Evolutionary conservation across 2,113 vertebrate species (phyloP), one percentile per base, ranked within the genome.

Genomic region (Azemiops feae): DNA sequence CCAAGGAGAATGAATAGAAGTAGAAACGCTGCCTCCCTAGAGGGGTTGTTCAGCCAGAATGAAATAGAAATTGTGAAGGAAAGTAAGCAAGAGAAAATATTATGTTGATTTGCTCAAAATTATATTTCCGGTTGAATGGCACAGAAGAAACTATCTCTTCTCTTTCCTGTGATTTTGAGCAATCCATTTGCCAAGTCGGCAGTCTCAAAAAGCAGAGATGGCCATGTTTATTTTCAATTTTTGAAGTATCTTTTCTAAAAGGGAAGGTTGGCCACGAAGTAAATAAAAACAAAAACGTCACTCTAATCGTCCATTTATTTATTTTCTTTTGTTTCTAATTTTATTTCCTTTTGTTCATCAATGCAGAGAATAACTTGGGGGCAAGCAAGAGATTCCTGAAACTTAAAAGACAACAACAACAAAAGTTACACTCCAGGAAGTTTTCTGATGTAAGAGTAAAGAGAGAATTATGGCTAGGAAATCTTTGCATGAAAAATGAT

Each of bases 21-120:
- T 92, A 96, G 92, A 94, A 97, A 97, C 95, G 45, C 93, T 27
- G 0, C 50, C 91, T 96, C 95, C 95, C 95, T 95, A 85, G 90
- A 94, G 95, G 94, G 90, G 95, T 92, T 95, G 95, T 91, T 95
- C 96, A 97, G 91, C 94, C 94, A 95, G 88, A 97, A 92, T 92
- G 57, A 94, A 97, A 96, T 93, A 97, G 95, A 96, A 97, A 96
- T 27, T 94, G 93, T 8, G 93, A 87, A 96, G 95, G 96, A 8
- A 23, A 54, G 30, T 58, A 50, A 55, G 39, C 43, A 14, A 39
- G 30, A 93, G 88, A 93, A 90, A 97, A 97, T 95, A 58, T 53
- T 95, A 93, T 93, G 96, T 95, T 95, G 94, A 89, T 95, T 96
- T 97, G 96, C 96, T 97, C 96, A 96, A 97, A 97, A 97, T 94